Conservation (phyloP, 2,113 vertebrate genomes). For the Mesembrinibis cayennensis region DNA sequence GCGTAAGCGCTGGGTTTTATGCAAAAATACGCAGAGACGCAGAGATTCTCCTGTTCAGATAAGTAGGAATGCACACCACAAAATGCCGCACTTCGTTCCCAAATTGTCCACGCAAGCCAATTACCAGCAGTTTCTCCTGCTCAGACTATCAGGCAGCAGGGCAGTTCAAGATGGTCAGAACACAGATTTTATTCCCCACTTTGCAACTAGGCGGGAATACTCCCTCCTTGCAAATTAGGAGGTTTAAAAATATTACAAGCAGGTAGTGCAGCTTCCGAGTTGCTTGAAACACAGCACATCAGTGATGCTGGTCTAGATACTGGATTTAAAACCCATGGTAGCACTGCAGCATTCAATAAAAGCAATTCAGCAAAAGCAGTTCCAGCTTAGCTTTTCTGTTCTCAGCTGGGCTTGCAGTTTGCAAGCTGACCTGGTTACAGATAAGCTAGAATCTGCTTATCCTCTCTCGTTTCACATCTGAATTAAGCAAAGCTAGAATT, state of each 20-base stretch:
- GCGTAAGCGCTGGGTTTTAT: neutral
- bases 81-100: neutral
- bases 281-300: neutral
- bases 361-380: neutral
- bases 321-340: neutral
- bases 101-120: neutral
- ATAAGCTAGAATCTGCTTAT: neutral
- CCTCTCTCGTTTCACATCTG: neutral
- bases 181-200: neutral
- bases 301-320: neutral
- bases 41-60: neutral
- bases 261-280: neutral
- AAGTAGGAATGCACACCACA: neutral
- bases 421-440: neutral
- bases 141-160: neutral
- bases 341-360: neutral
- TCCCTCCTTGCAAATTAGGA: neutral
- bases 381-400: neutral
- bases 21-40: constrained; percentile 6
- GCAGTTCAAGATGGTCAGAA: neutral
- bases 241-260: neutral
- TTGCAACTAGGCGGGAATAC: neutral
- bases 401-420: constrained; percentile 1
- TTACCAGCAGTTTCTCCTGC: neutral
- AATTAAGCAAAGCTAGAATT: neutral